Percentiles rank a stretch among this genome's conserved stretches.
Conservation (phyloP, 2,888 invertebrate genomes). For the Agonopterix subpropinquella region DNA sequence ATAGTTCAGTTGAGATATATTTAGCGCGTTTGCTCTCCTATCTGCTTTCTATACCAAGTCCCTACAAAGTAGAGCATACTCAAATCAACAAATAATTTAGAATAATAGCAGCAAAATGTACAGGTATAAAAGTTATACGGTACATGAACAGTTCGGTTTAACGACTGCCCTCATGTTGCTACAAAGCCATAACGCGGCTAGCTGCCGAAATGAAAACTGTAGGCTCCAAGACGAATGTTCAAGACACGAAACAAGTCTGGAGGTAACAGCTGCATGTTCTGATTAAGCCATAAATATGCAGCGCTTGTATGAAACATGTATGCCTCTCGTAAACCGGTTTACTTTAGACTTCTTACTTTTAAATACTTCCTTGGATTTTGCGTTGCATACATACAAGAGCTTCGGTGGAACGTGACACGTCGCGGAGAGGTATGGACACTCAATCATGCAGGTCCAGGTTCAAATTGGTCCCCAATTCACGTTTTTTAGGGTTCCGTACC, state of each 20-base stretch:
- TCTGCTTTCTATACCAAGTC: background rate
- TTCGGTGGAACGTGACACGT: no score
- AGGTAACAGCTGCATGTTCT: conserved; percentile 41
- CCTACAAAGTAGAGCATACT: background rate
- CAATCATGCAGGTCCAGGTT: no score
- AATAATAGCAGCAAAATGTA: background rate
- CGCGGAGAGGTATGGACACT: no score
- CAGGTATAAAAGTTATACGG: background rate
- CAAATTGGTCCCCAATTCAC: no score
- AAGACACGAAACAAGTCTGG: conserved; percentile 21
- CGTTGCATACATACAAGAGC: no score
- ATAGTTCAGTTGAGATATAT: no score
- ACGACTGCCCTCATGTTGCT: background rate
- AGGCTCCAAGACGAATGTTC: conserved; percentile 30
- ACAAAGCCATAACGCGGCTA: background rate
- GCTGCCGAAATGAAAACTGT: conserved; percentile 13
- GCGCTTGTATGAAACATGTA: conserved; percentile 32
- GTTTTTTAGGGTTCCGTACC: no score
- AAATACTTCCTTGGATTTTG: background rate
- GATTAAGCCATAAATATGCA: conserved; percentile 52
- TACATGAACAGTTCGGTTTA: background rate
- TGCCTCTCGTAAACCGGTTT: conserved; percentile 6
- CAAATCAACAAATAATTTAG: background rate
- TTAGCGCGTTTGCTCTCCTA: background rate
- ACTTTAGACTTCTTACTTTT: background rate